Percentiles rank a stretch among this genome's conserved stretches.
phyloP scores from a whole-genome alignment of 2,113 vertebrate species.

The Merops nubicus region DNA sequence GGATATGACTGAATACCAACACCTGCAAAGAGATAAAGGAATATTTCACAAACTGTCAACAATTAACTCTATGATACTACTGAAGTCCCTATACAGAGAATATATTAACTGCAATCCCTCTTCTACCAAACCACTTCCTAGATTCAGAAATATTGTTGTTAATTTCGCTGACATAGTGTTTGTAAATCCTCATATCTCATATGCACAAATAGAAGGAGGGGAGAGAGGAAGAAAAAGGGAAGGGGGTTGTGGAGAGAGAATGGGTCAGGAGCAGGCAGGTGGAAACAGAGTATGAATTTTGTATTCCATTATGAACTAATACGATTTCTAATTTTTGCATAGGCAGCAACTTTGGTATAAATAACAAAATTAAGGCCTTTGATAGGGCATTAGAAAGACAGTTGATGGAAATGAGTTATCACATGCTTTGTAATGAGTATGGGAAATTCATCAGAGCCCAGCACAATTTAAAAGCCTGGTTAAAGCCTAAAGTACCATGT shows the following conservation, averaged over 20 bases:
- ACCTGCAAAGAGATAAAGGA: not conserved
- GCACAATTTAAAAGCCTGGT: not conserved
- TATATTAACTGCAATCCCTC: not conserved
- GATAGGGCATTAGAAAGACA: not conserved
- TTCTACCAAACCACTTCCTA: not conserved
- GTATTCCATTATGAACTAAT: not conserved
- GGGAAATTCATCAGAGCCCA: not conserved
- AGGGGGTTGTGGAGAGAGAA: too few species aligned
- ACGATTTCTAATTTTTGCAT: not conserved
- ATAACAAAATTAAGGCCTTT: not conserved
- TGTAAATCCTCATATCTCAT: not conserved
- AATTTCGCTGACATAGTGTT: not conserved
- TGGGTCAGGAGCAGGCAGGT: not conserved
- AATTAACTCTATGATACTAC: not conserved
- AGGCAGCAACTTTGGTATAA: not conserved
- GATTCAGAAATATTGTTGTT: not conserved
- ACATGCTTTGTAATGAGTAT: not conserved
- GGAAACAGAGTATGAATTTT: not conserved
- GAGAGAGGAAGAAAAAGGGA: too few species aligned
- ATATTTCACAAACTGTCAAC: not conserved
- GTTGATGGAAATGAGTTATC: not conserved
- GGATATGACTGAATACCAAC: not conserved
- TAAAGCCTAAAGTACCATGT: not conserved
- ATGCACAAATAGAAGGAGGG: not conserved
- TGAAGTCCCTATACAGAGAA: not conserved